phyloP scores from a whole-genome alignment of 2,888 invertebrate species.

The Phlogophora meticulosa region DNA sequence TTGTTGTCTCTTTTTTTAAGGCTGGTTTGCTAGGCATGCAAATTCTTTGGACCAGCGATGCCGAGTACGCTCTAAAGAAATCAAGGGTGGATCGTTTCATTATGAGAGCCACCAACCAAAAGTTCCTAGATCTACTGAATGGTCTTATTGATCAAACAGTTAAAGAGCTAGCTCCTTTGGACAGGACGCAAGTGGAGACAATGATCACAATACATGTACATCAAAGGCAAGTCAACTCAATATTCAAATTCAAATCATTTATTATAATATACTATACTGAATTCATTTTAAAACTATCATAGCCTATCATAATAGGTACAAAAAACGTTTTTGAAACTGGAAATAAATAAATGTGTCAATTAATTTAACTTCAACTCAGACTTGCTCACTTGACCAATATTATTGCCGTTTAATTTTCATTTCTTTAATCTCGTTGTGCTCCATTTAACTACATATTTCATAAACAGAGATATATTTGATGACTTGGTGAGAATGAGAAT shows the following conservation, averaged over 20 bases:
- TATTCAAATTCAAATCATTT: no score
- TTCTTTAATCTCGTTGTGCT: no score
- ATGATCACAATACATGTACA: slow-evolving; percentile 98
- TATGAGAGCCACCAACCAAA: slow-evolving; percentile 95
- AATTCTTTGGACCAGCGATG: slow-evolving; percentile 96
- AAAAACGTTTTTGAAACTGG: no score
- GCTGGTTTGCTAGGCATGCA: slow-evolving; percentile 96
- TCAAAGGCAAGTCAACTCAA: slow-evolving; percentile 93
- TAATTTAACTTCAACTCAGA: no score
- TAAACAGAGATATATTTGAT: slow-evolving; percentile 97
- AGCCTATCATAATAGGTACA: no score
- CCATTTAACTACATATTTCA: no score
- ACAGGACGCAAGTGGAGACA: slow-evolving; percentile 95
- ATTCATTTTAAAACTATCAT: no score
- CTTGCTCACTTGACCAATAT: no score
- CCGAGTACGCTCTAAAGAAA: slow-evolving; percentile 94
- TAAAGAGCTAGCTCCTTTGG: slow-evolving; percentile 93
- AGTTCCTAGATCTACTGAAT: slow-evolving; percentile 95
- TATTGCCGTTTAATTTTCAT: no score
- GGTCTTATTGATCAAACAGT: slow-evolving; percentile 96
- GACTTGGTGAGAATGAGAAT: slow-evolving; percentile 94
- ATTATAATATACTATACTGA: no score
- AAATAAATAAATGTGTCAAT: no score
- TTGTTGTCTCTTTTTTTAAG: no score
- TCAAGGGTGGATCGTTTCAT: slow-evolving; percentile 93